Percentiles rank a stretch among this genome's conserved stretches.
Conservation (phyloP, 2,113 vertebrate species). For the Dipodomys merriami region DNA sequence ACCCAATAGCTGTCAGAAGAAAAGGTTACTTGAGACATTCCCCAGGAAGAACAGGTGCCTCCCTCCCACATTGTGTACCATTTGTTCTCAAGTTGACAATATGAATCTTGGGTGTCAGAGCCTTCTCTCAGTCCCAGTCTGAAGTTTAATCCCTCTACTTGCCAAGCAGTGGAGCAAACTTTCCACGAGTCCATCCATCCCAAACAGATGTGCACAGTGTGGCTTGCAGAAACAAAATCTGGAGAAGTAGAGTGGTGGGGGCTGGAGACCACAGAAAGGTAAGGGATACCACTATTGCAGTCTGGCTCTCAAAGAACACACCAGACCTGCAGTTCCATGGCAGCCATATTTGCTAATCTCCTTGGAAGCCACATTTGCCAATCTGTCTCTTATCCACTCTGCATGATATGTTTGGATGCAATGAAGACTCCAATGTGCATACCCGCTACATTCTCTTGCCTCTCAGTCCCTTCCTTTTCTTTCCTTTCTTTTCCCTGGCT, state of each 20-base stretch:
- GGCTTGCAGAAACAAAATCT: slow-evolving; percentile 1
- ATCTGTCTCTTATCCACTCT: not conserved
- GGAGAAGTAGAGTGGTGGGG: not conserved
- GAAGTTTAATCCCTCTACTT: not conserved
- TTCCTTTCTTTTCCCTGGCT: too few relatives aligned
- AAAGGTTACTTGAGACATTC: not conserved
- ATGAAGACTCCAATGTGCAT: not conserved
- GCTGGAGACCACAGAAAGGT: accelerated
- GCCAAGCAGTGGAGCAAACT: not conserved
- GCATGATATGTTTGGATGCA: not conserved
- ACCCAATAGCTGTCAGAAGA: not conserved
- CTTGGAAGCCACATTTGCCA: not conserved
- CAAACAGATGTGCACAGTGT: not conserved
- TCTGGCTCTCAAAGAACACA: not conserved
- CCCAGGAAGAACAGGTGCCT: not conserved
- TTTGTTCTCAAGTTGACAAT: not conserved
- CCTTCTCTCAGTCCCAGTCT: not conserved
- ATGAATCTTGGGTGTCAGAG: not conserved
- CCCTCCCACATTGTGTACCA: accelerated
- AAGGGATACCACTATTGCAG: not conserved
- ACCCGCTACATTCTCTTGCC: not conserved
- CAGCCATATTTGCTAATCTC: not conserved
- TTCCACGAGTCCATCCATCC: not conserved
- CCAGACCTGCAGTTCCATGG: accelerated
- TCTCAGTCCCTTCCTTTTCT: not conserved